A percentile compares a stretch with the other conserved stretches of the same genome.
These are phyloP conservation scores for Hormaphis cornu DNA, from an alignment of 1,140 invertebrate species.

Conservation along the genomic window DNA sequence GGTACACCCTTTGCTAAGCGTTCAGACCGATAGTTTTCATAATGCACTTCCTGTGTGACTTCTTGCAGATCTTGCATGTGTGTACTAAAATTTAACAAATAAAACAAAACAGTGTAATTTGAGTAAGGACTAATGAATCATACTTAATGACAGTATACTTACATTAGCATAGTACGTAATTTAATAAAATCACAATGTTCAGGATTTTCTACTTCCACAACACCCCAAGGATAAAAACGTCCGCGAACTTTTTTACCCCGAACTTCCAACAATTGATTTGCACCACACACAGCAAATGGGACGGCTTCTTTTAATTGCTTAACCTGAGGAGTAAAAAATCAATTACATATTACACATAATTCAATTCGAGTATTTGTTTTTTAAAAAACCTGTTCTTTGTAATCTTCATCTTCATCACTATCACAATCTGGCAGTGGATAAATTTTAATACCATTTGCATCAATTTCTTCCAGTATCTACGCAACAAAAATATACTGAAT, in stretches of 20 bases:
- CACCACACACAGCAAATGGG: constrained; percentile 98
- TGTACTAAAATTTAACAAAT: constrained; percentile 50
- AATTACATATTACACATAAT: constrained; percentile 4
- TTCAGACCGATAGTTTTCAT: constrained; percentile 90
- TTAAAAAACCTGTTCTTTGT: constrained; percentile 67
- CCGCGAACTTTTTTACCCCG: constrained; percentile 81
- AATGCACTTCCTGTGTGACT: constrained; percentile 90
- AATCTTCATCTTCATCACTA: constrained; percentile 88
- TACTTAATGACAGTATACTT: constrained; percentile 37
- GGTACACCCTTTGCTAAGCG: constrained; percentile 70
- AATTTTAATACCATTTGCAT: constrained; percentile 75
- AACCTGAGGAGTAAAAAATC: constrained; percentile 47
- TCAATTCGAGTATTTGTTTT: background rate
- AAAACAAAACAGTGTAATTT: background rate
- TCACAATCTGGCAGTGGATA: constrained; percentile 95
- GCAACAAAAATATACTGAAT: constrained; percentile 33
- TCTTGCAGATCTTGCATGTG: constrained; percentile 95
- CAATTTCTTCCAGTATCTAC: constrained; percentile 70
- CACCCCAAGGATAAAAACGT: constrained; percentile 94
- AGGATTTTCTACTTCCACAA: constrained; percentile 98
- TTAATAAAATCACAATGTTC: constrained; percentile 99
- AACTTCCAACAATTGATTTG: constrained; percentile 83
- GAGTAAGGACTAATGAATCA: background rate
- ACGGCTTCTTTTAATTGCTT: constrained; percentile 83
- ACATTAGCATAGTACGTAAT: constrained; percentile 93